Percentiles rank a stretch among this genome's conserved stretches.
These are phyloP conservation scores for Dipodomys spectabilis DNA, from an alignment of 2,113 vertebrate genomes.

Conservation along the genomic window DNA sequence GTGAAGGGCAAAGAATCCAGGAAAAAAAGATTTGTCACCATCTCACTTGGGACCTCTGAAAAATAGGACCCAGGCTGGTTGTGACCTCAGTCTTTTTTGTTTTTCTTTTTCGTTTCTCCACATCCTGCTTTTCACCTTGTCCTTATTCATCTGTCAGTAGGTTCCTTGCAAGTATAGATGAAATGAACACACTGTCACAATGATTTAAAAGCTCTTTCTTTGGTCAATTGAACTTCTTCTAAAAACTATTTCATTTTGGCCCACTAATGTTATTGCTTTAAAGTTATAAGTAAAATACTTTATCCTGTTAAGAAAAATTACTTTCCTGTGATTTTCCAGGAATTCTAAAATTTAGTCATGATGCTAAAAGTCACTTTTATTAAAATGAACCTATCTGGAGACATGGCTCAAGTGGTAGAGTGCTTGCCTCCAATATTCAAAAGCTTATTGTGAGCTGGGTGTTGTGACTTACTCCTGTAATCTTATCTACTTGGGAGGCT, in stretches of 20 bases:
- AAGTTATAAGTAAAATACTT: conserved; percentile 15
- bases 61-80: conserved; percentile 31
- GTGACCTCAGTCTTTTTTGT: conserved; percentile 60
- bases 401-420: too few relatives aligned
- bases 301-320: not conserved
- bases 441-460: too few relatives aligned
- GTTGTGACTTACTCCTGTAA: too few relatives aligned
- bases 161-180: conserved; percentile 13
- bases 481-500: too few relatives aligned
- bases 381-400: not conserved
- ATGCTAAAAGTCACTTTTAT: not conserved
- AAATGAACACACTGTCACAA: not conserved
- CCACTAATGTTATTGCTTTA: not conserved
- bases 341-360: not conserved
- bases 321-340: not conserved
- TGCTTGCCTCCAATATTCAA: too few relatives aligned
- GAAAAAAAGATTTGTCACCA: conserved; percentile 75
- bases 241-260: not conserved
- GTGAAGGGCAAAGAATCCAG: conserved; percentile 67
- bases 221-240: not conserved
- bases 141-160: not conserved
- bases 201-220: conserved; percentile 19
- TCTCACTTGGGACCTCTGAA: conserved; percentile 60
- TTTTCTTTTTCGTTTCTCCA: conserved; percentile 55
- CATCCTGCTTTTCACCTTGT: not conserved